These are phyloP conservation scores for Corythucha ciliata DNA, from an alignment of 2,888 invertebrate species.

Conservation along the genomic window DNA sequence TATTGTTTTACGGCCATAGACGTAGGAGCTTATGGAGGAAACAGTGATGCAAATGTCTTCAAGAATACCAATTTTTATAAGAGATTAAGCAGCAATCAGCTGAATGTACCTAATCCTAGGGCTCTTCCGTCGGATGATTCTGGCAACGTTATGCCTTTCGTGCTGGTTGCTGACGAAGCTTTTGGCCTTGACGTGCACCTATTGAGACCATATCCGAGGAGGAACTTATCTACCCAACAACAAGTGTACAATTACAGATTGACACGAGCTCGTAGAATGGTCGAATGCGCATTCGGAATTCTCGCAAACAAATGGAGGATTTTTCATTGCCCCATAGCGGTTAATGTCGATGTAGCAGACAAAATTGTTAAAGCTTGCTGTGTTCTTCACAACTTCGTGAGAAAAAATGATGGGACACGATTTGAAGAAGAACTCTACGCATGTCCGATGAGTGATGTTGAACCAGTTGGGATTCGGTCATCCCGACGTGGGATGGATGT, in stretches of 20 bases:
- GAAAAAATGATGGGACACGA: slow-evolving; percentile 29
- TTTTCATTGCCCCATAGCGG: slow-evolving; percentile 38
- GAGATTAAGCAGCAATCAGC: not conserved
- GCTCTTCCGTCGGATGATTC: slow-evolving; percentile 2
- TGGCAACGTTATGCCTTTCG: slow-evolving; percentile 3
- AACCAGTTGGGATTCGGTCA: slow-evolving; percentile 2
- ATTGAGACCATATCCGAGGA: slow-evolving; percentile 2
- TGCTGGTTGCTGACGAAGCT: slow-evolving; percentile 2
- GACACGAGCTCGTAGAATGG: slow-evolving; percentile 31
- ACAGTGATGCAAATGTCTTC: not conserved
- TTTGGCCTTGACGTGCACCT: not conserved
- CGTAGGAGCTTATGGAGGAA: slow-evolving; percentile 1
- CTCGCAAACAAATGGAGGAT: slow-evolving; percentile 39
- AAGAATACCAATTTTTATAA: slow-evolving; percentile 3
- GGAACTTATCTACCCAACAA: slow-evolving; percentile 1
- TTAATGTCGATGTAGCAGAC: slow-evolving; percentile 34
- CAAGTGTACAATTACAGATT: slow-evolving; percentile 32
- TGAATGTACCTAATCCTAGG: not conserved
- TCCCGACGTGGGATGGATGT: not conserved
- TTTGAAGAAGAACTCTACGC: slow-evolving; percentile 10
- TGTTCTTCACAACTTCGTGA: slow-evolving; percentile 33
- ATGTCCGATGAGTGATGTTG: too few species aligned
- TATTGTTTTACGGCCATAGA: slow-evolving; percentile 1
- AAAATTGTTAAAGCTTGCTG: slow-evolving; percentile 37
- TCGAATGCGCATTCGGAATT: slow-evolving; percentile 36